Conservation (phyloP, 2,888 invertebrate species). For the Nemapogon koenigi region DNA sequence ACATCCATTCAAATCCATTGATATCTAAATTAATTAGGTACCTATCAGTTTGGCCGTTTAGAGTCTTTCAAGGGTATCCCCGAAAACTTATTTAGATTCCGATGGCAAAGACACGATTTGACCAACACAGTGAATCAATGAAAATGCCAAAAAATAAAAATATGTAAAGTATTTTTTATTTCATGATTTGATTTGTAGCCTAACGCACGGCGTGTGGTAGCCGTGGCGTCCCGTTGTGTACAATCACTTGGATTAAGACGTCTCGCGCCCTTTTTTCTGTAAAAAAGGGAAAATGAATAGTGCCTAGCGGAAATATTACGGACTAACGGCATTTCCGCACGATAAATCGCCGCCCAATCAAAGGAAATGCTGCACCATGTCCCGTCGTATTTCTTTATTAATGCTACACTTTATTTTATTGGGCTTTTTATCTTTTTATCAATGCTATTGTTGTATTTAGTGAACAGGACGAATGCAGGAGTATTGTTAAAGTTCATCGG, state of each 20-base stretch:
- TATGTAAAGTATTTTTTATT: too few relatives aligned
- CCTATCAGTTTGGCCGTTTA: too few relatives aligned
- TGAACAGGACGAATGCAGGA: constrained; percentile 6
- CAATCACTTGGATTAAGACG: constrained; percentile 47
- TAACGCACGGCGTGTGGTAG: too few relatives aligned
- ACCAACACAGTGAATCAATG: too few relatives aligned
- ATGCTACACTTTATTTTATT: constrained; percentile 62
- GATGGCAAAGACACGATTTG: too few relatives aligned
- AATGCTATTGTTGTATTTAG: constrained; percentile 42
- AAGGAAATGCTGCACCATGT: constrained; percentile 44
- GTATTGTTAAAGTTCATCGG: background rate
- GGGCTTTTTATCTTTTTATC: constrained; percentile 57
- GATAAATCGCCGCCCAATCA: constrained; percentile 64
- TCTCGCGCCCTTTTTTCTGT: constrained; percentile 61
- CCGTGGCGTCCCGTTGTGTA: constrained; percentile 15
- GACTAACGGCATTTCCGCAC: constrained; percentile 63
- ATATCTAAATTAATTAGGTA: too few relatives aligned
- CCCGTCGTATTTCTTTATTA: constrained; percentile 56
- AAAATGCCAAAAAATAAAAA: too few relatives aligned
- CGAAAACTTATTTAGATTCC: too few relatives aligned
- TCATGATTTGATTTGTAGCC: too few relatives aligned
- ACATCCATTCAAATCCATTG: too few relatives aligned
- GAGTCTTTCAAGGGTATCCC: too few relatives aligned
- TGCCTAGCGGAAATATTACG: constrained; percentile 62
- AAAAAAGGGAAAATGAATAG: constrained; percentile 62